Evolutionary conservation across 2,113 vertebrate species (phyloP).

Genomic region (Zapornia atra): DNA sequence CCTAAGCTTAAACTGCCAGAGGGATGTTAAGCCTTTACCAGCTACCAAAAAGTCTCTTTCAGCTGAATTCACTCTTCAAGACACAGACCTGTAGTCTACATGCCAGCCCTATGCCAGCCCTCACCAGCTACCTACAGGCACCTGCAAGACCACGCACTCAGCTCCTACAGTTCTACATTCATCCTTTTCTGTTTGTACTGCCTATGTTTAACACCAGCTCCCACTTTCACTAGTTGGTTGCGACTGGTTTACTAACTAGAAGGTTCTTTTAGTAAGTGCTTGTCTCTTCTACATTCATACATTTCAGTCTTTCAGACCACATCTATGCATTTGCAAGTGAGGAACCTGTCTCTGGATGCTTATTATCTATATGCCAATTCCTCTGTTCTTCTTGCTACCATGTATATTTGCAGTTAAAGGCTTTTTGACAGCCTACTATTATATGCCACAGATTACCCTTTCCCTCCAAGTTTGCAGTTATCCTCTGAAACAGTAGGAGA

Average conservation of each 20-base stretch:
- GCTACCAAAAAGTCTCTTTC: background rate
- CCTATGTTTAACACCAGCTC: background rate
- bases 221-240: background rate
- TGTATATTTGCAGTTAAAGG: conserved; percentile 6
- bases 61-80: background rate
- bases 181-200: background rate
- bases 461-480: conserved; percentile 29
- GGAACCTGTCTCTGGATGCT: background rate
- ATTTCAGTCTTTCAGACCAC: background rate
- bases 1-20: background rate
- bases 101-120: background rate
- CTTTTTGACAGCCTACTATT: conserved; percentile 28
- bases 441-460: conserved; percentile 34
- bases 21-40: background rate
- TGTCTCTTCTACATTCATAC: background rate
- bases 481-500: conserved; percentile 44
- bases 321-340: background rate
- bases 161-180: background rate
- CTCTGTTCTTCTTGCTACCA: background rate
- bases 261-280: background rate
- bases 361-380: background rate
- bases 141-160: background rate
- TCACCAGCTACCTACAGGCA: background rate
- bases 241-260: background rate
- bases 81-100: background rate